These are phyloP conservation scores for Chrysoperla carnea DNA, from an alignment of 1,140 invertebrate species.

Conservation along the genomic window DNA sequence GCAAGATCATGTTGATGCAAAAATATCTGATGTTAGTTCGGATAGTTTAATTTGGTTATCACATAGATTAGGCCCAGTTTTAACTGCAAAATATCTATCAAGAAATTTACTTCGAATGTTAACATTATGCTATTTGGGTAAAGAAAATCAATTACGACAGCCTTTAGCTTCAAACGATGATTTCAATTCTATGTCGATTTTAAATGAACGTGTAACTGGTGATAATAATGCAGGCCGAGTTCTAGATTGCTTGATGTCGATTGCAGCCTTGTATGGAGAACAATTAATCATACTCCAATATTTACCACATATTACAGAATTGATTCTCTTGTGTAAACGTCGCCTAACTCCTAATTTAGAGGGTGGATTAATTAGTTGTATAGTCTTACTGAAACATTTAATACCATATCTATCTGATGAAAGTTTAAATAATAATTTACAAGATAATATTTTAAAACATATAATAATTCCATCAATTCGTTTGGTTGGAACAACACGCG, in stretches of 20 bases:
- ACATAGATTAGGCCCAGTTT: slow-evolving; percentile 83
- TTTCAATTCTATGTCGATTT: slow-evolving; percentile 33
- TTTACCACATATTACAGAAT: slow-evolving; percentile 77
- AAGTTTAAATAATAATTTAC: slow-evolving; percentile 31
- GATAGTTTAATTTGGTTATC: slow-evolving; percentile 86
- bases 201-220: slow-evolving; percentile 44
- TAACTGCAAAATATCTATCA: slow-evolving; percentile 79
- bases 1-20: slow-evolving; percentile 18
- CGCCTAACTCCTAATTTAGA: slow-evolving; percentile 69
- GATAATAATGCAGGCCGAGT: slow-evolving; percentile 71
- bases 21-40: slow-evolving; percentile 77
- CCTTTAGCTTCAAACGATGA: slow-evolving; percentile 19
- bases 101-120: slow-evolving; percentile 86
- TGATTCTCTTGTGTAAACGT: slow-evolving; percentile 53
- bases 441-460: slow-evolving; percentile 55
- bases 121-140: slow-evolving; percentile 79
- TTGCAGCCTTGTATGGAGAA: slow-evolving; percentile 81
- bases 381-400: slow-evolving; percentile 63
- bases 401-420: slow-evolving; percentile 69
- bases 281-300: slow-evolving; percentile 89
- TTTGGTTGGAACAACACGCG: slow-evolving; percentile 49
- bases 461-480: slow-evolving; percentile 62
- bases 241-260: slow-evolving; percentile 70
- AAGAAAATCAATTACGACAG: slow-evolving; percentile 44
- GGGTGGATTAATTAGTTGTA: slow-evolving; percentile 70